Conservation (phyloP, 1,140 invertebrate species). For the Zaprionus taronus region DNA sequence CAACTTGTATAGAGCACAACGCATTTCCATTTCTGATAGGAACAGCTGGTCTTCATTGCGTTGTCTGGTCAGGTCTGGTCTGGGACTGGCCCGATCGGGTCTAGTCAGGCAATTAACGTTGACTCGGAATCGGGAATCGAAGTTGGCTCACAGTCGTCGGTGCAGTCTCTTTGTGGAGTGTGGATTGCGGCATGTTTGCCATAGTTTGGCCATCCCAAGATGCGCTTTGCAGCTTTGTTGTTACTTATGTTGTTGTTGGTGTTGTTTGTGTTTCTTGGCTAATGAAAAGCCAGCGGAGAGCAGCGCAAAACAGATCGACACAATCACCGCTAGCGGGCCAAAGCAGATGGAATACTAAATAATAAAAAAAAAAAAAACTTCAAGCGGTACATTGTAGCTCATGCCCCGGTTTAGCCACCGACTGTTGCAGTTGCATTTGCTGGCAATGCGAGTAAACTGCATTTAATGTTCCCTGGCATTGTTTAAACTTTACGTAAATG, state of each 20-base stretch:
- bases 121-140: constrained; percentile 30
- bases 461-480: constrained; percentile 44
- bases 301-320: constrained; percentile 42
- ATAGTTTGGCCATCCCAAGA: constrained; percentile 70
- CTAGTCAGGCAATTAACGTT: constrained; percentile 63
- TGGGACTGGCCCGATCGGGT: background rate
- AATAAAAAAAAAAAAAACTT: constrained; percentile 29
- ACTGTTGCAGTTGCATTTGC: constrained; percentile 44
- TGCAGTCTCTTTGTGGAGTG: background rate
- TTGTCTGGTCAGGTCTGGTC: constrained; percentile 16
- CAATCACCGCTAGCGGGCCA: constrained; percentile 61
- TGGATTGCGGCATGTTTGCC: constrained; percentile 46
- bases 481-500: constrained; percentile 76
- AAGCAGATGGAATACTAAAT: constrained; percentile 54
- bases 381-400: constrained; percentile 67
- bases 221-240: constrained; percentile 13
- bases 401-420: constrained; percentile 39
- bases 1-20: constrained; percentile 17
- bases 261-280: constrained; percentile 29
- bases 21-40: constrained; percentile 38
- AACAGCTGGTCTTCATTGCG: constrained; percentile 46
- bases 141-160: constrained; percentile 14
- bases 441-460: constrained; percentile 35
- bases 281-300: constrained; percentile 63
- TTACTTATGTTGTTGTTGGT: background rate